phyloP scores from a whole-genome alignment of 1,140 invertebrate genomes.

The Drosophila sproati region DNA sequence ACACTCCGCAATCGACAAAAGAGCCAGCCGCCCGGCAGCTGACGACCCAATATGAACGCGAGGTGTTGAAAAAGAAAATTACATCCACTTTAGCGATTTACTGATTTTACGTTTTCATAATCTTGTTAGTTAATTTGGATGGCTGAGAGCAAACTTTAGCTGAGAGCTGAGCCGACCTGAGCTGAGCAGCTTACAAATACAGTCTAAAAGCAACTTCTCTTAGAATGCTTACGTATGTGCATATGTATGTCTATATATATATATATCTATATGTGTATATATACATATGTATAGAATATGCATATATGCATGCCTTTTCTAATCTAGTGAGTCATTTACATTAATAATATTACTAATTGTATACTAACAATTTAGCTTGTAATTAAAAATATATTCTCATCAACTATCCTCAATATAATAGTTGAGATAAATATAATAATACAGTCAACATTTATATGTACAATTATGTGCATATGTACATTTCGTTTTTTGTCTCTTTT shows the following conservation, averaged over 20 bases:
- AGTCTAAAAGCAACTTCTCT: not conserved
- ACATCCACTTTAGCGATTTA: conserved; percentile 83
- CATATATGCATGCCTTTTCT: too few relatives aligned
- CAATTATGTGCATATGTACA: not conserved
- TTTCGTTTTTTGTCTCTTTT: not conserved
- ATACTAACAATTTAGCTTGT: too few relatives aligned
- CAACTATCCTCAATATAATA: too few relatives aligned
- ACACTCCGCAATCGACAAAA: conserved; percentile 54
- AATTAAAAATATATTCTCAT: too few relatives aligned
- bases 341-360: too few relatives aligned
- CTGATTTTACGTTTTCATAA: conserved; percentile 84
- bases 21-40: conserved; percentile 65
- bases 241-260: not conserved
- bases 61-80: conserved; percentile 83
- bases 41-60: conserved; percentile 79
- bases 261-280: not conserved
- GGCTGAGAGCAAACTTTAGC: conserved; percentile 50
- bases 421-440: too few relatives aligned
- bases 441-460: too few relatives aligned
- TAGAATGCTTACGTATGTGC: not conserved
- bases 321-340: too few relatives aligned
- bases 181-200: conserved; percentile 6
- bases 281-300: not conserved
- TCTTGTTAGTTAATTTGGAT: conserved; percentile 82
- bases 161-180: conserved; percentile 16